Conservation (phyloP, 2,113 vertebrate genomes). For the Corapipo altera region DNA sequence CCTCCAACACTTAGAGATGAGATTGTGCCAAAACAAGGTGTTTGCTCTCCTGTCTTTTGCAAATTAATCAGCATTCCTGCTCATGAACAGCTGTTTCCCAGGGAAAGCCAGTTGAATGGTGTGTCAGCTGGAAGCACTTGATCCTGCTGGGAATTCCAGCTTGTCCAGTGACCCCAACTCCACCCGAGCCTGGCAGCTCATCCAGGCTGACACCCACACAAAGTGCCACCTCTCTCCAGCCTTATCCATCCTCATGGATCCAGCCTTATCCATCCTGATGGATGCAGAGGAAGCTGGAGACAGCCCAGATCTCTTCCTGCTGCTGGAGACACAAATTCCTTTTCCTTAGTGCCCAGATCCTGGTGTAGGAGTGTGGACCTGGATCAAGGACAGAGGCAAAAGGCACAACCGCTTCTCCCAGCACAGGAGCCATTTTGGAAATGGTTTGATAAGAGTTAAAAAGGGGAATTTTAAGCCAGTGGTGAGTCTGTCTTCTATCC, state of each 20-base stretch:
- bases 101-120: background rate
- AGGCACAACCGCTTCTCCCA: background rate
- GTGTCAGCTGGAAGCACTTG: background rate
- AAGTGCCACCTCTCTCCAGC: background rate
- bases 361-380: accelerated
- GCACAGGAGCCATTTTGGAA: background rate
- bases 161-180: background rate
- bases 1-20: background rate
- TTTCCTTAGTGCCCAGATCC: accelerated
- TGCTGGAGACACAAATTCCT: background rate
- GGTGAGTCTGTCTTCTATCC: background rate
- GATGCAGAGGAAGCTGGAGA: background rate
- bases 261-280: background rate
- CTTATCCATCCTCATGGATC: background rate
- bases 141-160: background rate
- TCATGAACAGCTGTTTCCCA: background rate
- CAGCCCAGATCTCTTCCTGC: background rate
- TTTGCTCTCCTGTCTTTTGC: background rate
- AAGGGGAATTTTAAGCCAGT: accelerated
- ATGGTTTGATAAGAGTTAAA: background rate
- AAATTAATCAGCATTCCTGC: background rate
- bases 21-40: background rate
- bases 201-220: background rate
- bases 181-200: background rate
- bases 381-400: background rate